These are phyloP conservation scores for Sander vitreus DNA, from an alignment of 2,113 vertebrate species.

Conservation along the genomic window DNA sequence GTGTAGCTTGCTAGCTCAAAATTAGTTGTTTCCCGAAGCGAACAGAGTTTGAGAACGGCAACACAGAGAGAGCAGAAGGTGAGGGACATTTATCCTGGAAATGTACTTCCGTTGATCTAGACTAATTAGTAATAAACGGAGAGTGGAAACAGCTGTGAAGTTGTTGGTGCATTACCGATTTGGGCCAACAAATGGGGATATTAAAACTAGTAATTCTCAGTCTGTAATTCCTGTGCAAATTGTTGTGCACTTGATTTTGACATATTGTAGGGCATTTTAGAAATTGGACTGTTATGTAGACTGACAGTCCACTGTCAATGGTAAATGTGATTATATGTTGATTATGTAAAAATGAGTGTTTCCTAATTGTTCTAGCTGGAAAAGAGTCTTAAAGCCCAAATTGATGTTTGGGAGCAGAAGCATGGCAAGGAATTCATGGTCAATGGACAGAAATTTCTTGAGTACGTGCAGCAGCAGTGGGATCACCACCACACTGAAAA, in stretches of 20 bases:
- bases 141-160: constrained; percentile 5
- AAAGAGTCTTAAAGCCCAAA: constrained; percentile 87
- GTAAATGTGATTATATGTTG: neutral
- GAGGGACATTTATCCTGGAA: too few relatives aligned
- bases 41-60: too few relatives aligned
- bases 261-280: neutral
- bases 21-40: too few relatives aligned
- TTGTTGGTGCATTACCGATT: constrained; percentile 2
- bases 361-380: constrained; percentile 85
- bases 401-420: constrained; percentile 89
- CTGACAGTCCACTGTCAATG: neutral
- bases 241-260: neutral
- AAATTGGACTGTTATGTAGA: neutral
- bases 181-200: constrained; percentile 34
- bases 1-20: too few relatives aligned
- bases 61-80: too few relatives aligned
- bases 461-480: constrained; percentile 91
- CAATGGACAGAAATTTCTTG: constrained; percentile 89
- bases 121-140: too few relatives aligned
- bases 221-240: neutral
- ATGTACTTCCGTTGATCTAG: too few relatives aligned
- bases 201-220: neutral
- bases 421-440: constrained; percentile 85
- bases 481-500: constrained; percentile 87
- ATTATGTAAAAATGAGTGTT: neutral